Percentiles rank a stretch among this genome's conserved stretches.
Evolutionary conservation across 2,888 invertebrate species (phyloP).

Genomic region (Pristionchus entomophagus): DNA sequence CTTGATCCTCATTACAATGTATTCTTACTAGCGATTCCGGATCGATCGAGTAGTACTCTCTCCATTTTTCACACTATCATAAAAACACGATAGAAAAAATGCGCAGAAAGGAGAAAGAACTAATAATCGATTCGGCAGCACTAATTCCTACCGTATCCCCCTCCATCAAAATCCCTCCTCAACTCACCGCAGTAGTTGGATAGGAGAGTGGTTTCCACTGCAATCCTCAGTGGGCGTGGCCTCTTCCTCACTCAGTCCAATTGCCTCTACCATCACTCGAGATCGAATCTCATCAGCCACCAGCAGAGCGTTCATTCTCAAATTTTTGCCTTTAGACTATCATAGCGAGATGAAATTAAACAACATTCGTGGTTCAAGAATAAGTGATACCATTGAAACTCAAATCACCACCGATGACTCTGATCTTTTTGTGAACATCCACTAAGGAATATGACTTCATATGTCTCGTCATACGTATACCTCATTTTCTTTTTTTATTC

Average conservation of each 20-base stretch:
- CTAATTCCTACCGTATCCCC: too few relatives aligned
- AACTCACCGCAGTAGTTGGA: slow-evolving; percentile 16
- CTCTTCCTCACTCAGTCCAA: slow-evolving; percentile 49
- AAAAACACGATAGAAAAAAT: too few relatives aligned
- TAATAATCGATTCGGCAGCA: too few relatives aligned
- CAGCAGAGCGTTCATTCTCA: slow-evolving; percentile 87
- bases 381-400: not conserved
- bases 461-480: too few relatives aligned
- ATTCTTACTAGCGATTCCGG: too few relatives aligned
- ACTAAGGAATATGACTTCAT: too few relatives aligned
- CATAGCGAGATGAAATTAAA: not conserved
- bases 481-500: too few relatives aligned
- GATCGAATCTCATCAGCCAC: slow-evolving; percentile 90
- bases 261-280: slow-evolving; percentile 76
- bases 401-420: not conserved
- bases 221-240: slow-evolving; percentile 77
- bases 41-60: too few relatives aligned
- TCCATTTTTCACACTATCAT: too few relatives aligned
- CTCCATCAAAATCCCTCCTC: not conserved
- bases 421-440: too few relatives aligned
- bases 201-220: slow-evolving; percentile 77
- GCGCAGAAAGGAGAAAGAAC: too few relatives aligned
- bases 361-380: not conserved
- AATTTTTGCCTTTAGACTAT: not conserved
- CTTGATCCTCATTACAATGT: too few relatives aligned